phyloP scores from a whole-genome alignment of 1,140 invertebrate genomes.

The Drosophila quadrilineata region DNA sequence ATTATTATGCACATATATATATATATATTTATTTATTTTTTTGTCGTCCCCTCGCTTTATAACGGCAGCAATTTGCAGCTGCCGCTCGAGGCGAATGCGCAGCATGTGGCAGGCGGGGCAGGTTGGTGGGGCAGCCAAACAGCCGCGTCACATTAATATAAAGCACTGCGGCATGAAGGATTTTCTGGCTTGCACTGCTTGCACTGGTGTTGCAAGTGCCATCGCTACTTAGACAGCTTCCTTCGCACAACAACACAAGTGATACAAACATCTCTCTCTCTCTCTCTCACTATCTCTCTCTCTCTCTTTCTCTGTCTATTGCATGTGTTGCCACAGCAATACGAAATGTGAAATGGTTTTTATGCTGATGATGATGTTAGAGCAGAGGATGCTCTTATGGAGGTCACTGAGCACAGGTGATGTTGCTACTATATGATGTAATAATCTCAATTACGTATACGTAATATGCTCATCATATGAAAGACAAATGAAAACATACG shows the following conservation, averaged over 20 bases:
- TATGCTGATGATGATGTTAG: too few species aligned
- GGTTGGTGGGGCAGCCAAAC: too few species aligned
- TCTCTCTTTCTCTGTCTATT: too few species aligned
- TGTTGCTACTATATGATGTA: too few species aligned
- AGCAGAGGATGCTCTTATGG: too few species aligned
- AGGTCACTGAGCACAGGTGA: too few species aligned
- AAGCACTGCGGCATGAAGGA: constrained; percentile 74
- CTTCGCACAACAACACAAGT: background rate
- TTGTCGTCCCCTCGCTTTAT: constrained; percentile 38
- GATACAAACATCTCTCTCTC: too few species aligned
- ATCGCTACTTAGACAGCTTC: constrained; percentile 25
- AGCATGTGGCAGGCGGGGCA: constrained; percentile 43
- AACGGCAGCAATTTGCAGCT: constrained; percentile 74
- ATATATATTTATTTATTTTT: constrained; percentile 50
- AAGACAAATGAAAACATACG: too few species aligned
- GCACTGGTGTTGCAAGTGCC: constrained; percentile 20
- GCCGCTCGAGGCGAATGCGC: constrained; percentile 42
- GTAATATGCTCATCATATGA: too few species aligned
- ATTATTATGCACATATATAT: constrained; percentile 30
- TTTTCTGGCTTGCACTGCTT: constrained; percentile 42
- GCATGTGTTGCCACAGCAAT: background rate
- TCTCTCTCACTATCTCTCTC: too few species aligned
- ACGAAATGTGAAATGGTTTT: background rate
- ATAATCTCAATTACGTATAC: too few species aligned
- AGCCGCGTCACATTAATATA: constrained; percentile 61